Percentiles rank a stretch among this genome's conserved stretches.
These are phyloP conservation scores for Campaea margaritaria DNA, from an alignment of 2,888 invertebrate genomes.

Conservation along the genomic window DNA sequence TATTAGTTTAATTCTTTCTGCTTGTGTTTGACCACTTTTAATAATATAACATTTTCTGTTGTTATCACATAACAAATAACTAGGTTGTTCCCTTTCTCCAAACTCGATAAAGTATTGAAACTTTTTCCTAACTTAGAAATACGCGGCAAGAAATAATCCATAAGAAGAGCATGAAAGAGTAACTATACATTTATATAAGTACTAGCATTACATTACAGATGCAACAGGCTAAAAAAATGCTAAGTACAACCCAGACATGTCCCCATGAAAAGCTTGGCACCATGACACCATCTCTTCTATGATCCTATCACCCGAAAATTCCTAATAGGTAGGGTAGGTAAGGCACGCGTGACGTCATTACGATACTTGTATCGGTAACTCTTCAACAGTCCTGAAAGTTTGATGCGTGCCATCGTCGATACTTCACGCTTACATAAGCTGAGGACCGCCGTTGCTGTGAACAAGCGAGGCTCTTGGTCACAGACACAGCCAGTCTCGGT, in stretches of 20 bases:
- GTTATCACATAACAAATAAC: too few relatives aligned
- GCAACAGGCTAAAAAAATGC: slow-evolving; percentile 9
- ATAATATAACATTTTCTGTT: too few relatives aligned
- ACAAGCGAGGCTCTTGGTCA: slow-evolving; percentile 35
- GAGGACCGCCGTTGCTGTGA: slow-evolving; percentile 22
- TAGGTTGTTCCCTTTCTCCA: too few relatives aligned
- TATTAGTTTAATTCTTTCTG: too few relatives aligned
- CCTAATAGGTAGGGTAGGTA: background rate
- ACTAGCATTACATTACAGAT: background rate
- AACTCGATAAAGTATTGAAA: too few relatives aligned
- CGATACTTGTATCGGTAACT: slow-evolving; percentile 17
- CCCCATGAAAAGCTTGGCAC: slow-evolving; percentile 2
- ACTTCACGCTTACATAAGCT: slow-evolving; percentile 51
- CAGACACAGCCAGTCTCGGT: slow-evolving; percentile 67
- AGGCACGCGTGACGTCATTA: slow-evolving; percentile 10
- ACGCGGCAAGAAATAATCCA: too few relatives aligned
- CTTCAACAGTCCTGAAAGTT: slow-evolving; percentile 35
- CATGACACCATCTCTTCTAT: too few relatives aligned
- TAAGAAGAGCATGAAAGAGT: too few relatives aligned
- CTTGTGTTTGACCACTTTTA: too few relatives aligned
- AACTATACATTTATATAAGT: background rate
- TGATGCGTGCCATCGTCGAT: slow-evolving; percentile 33
- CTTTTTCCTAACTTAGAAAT: too few relatives aligned
- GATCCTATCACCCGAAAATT: background rate
- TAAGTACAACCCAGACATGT: background rate